Evolutionary conservation across 2,113 vertebrate species (phyloP).

Genomic region (Myiopsitta monachus): DNA sequence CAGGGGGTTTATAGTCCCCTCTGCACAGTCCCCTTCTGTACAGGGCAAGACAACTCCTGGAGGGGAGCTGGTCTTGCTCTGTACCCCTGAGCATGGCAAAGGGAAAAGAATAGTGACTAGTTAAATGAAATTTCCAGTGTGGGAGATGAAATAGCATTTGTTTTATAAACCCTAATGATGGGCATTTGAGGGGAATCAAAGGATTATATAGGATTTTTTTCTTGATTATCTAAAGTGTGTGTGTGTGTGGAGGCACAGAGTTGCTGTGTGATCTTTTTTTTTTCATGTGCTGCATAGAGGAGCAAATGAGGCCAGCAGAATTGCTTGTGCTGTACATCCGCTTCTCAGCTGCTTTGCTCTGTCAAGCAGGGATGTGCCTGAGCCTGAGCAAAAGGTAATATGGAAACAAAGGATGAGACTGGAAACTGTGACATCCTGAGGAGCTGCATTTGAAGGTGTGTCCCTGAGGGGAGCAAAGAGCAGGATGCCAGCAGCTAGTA

Average conservation of each 20-base stretch:
- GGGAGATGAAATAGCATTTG: background rate
- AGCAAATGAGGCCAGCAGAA: background rate
- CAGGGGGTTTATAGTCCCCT: accelerated
- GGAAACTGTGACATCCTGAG: accelerated
- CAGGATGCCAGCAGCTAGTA: background rate
- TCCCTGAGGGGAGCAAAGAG: background rate
- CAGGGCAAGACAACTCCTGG: accelerated
- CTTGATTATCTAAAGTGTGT: accelerated
- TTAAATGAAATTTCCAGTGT: background rate
- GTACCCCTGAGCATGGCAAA: no score
- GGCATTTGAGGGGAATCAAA: background rate
- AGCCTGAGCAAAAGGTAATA: background rate
- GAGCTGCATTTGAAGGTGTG: background rate
- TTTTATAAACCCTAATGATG: background rate
- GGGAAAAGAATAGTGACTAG: background rate
- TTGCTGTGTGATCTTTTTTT: background rate
- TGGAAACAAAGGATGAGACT: accelerated
- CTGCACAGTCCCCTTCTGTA: background rate
- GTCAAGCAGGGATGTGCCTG: background rate
- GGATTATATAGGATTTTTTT: background rate
- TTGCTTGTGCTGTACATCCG: accelerated
- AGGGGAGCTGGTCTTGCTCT: background rate
- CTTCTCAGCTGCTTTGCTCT: background rate
- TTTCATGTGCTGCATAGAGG: accelerated
- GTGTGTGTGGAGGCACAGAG: no score